Base-by-base conservation (phyloP, 2,797 vertebrate genomes). In the Chelonia mydas region DNA sequence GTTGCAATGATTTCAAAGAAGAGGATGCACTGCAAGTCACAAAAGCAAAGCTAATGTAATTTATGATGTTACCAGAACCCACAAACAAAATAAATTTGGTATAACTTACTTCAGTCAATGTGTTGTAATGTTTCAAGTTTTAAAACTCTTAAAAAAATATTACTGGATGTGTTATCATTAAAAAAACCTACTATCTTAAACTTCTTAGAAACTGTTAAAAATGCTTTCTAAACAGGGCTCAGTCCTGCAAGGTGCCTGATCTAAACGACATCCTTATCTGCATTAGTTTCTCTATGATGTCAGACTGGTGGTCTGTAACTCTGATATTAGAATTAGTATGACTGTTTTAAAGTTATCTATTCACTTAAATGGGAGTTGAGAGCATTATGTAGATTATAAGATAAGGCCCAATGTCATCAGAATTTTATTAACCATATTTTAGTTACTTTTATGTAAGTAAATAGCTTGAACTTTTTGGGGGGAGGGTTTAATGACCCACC, bases 301-400 rank as follows among this genome's bases (percentile, higher is more conserved):
- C 7, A 5, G 50, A 81, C 33, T 3, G 25, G 16, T 72, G 50
- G 1, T 1, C 9, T 41, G 3, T n/a, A 78, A 21, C 31, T 51
- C 49, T 79, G 49, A 79, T 79, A 33, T 51, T 33, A 28, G 28
- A 50, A 78, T 78, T 50, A 31, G 21, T 1, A 3, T 5, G 3
- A 1, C 21, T 3, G 1, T 23, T 33, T 45, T 49, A 10, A 1
- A 23, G 2, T 53, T 31, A 4, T 1, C 21, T 6, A 50, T 31
- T 31, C 76, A 31, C 74, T 27, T 23, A 28, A 45, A 8, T 0
- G 2, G 16, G 28, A 25, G 11, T 55, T 2, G 1, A 19, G 50
- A 25, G 2, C 5, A n/a, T 78, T 37, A 51, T 12, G 11, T 37
- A 28, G 57, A 15, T 59, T 61, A 41, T 41, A 4, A 28, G 19